Evolutionary conservation across 2,888 invertebrate genomes (phyloP), one percentile per base, ranked within the genome.

Genomic region (Zygaena filipendulae): DNA sequence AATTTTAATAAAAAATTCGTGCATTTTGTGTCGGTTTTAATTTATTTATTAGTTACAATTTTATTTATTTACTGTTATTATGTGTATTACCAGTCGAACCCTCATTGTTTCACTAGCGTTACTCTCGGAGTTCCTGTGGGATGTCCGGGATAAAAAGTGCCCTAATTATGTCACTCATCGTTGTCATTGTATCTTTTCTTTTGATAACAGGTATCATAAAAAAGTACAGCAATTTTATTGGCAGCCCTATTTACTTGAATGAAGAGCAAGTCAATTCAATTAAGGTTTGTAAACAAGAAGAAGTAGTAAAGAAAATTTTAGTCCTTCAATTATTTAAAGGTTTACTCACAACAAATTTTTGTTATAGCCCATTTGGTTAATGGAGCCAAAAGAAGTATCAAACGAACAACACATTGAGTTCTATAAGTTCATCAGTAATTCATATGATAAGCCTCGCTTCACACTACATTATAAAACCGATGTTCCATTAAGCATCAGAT

Each of bases 151-250:
- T n/a, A n/a, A n/a, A n/a, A n/a, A n/a, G n/a, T n/a, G n/a, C n/a
- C n/a, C n/a, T n/a, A n/a, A n/a, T n/a, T n/a, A n/a, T n/a, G n/a
- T n/a, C n/a, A n/a, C n/a, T n/a, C n/a, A n/a, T n/a, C n/a, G n/a
- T n/a, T n/a, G n/a, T n/a, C n/a, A n/a, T n/a, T n/a, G n/a, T n/a
- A n/a, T n/a, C n/a, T n/a, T n/a, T n/a, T n/a, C n/a, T n/a, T n/a
- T n/a, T n/a, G n/a, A n/a, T n/a, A n/a, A n/a, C n/a, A 89, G 91
- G 82, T 40, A 88, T 97, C 22, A 91, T 97, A 11, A 90, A 92
- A 55, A 97, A 97, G 59, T 98, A 98, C 77, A 97, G 97, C 62
- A 97, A 97, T 67, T 98, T 98, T 62, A 94, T 99, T 22, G 93
- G 95, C 16, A 92, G 92, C 47, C 93, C 97, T 1, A 95, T 99